Percentiles rank a stretch among this genome's conserved stretches.
Conservation (phyloP, 2,888 invertebrate species). For the Megalurothrips usitatus region DNA sequence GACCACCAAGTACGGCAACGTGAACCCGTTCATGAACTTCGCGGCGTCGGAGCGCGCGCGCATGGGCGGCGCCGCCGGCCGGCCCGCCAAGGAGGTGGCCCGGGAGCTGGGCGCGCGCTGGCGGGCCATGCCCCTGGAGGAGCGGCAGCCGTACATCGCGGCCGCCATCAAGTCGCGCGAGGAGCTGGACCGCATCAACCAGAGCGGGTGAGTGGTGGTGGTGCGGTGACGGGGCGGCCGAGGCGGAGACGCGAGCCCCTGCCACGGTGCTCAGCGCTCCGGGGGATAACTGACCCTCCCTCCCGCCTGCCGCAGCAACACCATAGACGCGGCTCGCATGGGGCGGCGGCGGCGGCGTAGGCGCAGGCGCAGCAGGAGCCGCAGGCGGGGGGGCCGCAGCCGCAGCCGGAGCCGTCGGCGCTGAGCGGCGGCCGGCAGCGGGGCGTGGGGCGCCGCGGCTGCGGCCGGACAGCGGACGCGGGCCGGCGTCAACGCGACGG, state of each 20-base stretch:
- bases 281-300: no score
- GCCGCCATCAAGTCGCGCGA: neutral
- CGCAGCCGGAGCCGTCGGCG: neutral
- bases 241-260: no score
- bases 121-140: slow-evolving; percentile 14
- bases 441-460: neutral
- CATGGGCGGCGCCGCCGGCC: neutral
- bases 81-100: neutral
- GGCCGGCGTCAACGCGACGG: neutral
- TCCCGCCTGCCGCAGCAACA: neutral
- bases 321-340: neutral
- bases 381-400: neutral
- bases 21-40: slow-evolving; percentile 11
- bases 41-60: neutral
- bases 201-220: neutral
- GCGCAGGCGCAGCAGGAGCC: neutral
- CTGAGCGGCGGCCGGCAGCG: neutral
- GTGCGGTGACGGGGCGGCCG: neutral
- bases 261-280: no score
- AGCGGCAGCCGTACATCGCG: slow-evolving; percentile 1
- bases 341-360: neutral
- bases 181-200: slow-evolving; percentile 1
- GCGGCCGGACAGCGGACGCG: neutral
- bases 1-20: neutral
- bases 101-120: slow-evolving; percentile 10